Percentiles rank a stretch among this genome's conserved stretches.
Evolutionary conservation across 2,113 vertebrate species (phyloP).

Genomic region (Grallaria varia): DNA sequence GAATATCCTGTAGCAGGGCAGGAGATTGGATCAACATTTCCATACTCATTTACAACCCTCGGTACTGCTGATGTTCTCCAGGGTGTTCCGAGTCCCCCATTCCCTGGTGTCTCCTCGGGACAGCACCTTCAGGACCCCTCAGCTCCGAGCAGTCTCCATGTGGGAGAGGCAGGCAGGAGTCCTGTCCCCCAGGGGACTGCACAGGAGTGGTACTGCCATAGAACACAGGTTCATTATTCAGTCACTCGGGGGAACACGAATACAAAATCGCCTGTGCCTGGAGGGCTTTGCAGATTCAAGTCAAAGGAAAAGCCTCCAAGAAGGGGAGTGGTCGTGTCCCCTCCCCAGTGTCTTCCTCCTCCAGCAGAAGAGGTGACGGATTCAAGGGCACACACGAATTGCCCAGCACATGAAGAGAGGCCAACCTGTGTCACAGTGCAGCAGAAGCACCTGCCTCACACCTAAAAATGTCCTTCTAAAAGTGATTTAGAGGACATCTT

Average conservation of each 20-base stretch:
- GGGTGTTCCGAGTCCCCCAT: not conserved
- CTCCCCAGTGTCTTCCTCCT: rapidly evolving
- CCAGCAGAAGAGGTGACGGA: not conserved
- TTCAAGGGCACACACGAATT: not conserved
- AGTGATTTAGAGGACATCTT: not conserved
- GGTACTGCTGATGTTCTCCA: not conserved
- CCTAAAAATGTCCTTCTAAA: not conserved
- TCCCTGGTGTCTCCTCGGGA: not conserved
- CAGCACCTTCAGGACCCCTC: not conserved
- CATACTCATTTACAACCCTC: not conserved
- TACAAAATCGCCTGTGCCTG: not conserved
- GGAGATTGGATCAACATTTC: not conserved
- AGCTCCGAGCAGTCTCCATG: not conserved
- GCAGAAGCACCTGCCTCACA: not conserved
- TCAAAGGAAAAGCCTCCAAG: not conserved
- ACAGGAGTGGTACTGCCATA: rapidly evolving
- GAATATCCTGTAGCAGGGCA: not conserved
- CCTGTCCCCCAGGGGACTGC: not conserved
- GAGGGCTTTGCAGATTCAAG: not conserved
- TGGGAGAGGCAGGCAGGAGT: rapidly evolving
- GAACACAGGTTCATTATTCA: not conserved
- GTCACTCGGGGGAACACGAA: not conserved
- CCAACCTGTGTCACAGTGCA: rapidly evolving
- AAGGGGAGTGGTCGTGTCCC: not conserved
- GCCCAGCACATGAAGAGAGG: not conserved